Evolutionary conservation across 1,140 invertebrate species (phyloP).

Genomic region (Macrotrachela quadricornifera): DNA sequence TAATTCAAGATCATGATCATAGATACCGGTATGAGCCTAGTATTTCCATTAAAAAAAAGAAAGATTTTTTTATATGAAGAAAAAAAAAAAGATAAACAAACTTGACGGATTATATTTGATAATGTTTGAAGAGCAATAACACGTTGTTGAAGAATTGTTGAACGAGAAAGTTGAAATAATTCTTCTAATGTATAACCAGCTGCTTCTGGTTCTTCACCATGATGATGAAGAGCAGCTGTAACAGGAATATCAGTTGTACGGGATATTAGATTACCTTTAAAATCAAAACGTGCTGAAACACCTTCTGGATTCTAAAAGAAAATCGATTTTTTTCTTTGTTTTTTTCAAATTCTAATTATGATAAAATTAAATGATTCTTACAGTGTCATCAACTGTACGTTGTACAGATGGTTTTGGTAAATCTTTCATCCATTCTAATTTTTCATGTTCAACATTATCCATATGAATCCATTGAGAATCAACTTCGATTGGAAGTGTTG

Average conservation of each 20-base stretch:
- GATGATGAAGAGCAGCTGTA: slow-evolving; percentile 54
- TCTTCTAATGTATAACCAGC: slow-evolving; percentile 67
- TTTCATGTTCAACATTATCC: slow-evolving; percentile 53
- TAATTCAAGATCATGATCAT: not conserved
- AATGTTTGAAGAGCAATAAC: slow-evolving; percentile 51
- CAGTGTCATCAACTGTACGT: too few species aligned
- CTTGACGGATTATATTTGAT: slow-evolving; percentile 44
- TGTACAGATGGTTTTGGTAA: slow-evolving; percentile 16
- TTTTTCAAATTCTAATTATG: not conserved
- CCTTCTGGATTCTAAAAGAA: too few species aligned
- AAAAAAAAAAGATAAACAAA: not conserved
- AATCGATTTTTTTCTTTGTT: not conserved
- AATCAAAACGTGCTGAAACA: slow-evolving; percentile 39
- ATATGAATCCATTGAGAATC: slow-evolving; percentile 53
- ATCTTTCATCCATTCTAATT: slow-evolving; percentile 54
- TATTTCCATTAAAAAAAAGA: not conserved
- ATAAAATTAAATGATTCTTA: too few species aligned
- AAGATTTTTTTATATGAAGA: not conserved
- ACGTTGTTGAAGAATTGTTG: slow-evolving; percentile 48
- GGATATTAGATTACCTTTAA: slow-evolving; percentile 31
- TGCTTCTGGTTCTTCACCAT: slow-evolving; percentile 67
- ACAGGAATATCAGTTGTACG: slow-evolving; percentile 37
- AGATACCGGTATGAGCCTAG: not conserved
- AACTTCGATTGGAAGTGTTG: slow-evolving; percentile 13
- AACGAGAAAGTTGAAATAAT: slow-evolving; percentile 50